Percentiles rank a stretch among this genome's conserved stretches.
Conservation (phyloP, 2,888 invertebrate species). For the Netelia fuscicornis region DNA sequence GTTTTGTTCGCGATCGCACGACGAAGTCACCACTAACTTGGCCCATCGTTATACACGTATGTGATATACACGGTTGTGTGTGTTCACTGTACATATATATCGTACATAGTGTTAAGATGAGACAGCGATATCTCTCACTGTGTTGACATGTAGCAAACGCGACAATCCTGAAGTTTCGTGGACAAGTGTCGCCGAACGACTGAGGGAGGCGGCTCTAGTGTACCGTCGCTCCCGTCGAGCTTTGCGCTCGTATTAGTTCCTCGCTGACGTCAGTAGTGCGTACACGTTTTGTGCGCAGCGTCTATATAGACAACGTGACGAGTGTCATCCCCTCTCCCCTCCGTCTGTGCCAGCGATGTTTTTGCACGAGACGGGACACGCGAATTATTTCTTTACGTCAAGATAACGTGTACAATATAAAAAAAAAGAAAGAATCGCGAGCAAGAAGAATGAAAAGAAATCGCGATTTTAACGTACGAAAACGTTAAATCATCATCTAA, state of each 20-base stretch:
- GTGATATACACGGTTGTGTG: background rate
- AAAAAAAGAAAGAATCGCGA: no score
- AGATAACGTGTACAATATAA: no score
- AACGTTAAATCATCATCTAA: no score
- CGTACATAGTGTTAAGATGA: background rate
- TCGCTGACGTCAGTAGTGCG: constrained; percentile 2
- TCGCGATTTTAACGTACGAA: no score
- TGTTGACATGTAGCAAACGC: background rate
- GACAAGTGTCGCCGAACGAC: constrained; percentile 51
- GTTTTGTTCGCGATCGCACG: constrained; percentile 34
- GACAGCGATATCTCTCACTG: background rate
- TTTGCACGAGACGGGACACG: background rate
- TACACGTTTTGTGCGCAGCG: constrained; percentile 1
- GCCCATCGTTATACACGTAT: constrained; percentile 8
- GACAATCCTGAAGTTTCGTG: constrained; percentile 34
- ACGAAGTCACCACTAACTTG: constrained; percentile 16
- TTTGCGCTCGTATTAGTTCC: constrained; percentile 12
- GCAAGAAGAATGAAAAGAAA: no score
- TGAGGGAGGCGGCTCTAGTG: constrained; percentile 31
- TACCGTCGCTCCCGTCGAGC: constrained; percentile 11
- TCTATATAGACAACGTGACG: background rate
- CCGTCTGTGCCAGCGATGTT: background rate
- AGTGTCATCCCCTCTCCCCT: background rate
- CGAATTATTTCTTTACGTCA: no score
- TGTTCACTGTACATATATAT: background rate